Percentiles rank a stretch among this genome's conserved stretches.
These are phyloP conservation scores for Syndactyla subalaris DNA, from an alignment of 2,797 vertebrate genomes.

Conservation along the genomic window DNA sequence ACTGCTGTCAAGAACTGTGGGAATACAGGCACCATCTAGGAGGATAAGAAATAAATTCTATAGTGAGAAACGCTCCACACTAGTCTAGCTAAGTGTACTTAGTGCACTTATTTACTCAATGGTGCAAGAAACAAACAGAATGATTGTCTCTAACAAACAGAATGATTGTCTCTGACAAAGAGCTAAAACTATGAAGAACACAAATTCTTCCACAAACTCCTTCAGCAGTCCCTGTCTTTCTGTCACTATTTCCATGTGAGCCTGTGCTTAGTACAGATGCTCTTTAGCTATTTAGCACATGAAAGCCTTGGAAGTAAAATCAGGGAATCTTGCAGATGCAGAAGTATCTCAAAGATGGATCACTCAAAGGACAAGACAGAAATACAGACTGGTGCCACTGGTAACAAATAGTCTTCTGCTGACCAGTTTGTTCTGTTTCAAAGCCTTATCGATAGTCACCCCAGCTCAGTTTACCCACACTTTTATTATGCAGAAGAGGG, in stretches of 20 bases:
- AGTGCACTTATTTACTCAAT: not conserved
- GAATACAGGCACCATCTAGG: not conserved
- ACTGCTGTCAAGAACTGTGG: not conserved
- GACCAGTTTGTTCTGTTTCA: not conserved
- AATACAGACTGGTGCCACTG: not conserved
- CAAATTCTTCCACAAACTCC: not conserved
- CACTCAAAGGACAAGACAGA: not conserved
- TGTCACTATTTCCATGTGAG: not conserved
- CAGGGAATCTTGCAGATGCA: not conserved
- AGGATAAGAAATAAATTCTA: not conserved
- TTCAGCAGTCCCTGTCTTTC: not conserved
- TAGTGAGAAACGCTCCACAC: not conserved
- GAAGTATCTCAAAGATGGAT: not conserved
- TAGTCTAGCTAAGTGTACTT: not conserved
- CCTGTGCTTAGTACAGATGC: not conserved
- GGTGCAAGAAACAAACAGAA: not conserved
- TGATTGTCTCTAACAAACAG: not conserved
- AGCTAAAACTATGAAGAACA: not conserved
- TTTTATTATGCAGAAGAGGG: not conserved
- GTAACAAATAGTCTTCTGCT: not conserved
- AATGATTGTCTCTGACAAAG: not conserved
- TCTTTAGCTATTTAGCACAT: not conserved
- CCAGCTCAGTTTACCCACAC: not conserved
- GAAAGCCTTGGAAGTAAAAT: not conserved
- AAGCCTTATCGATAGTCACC: rapidly evolving